Evolutionary conservation across 1,140 invertebrate species (phyloP).

Genomic region (Thaumatotibia leucotreta): DNA sequence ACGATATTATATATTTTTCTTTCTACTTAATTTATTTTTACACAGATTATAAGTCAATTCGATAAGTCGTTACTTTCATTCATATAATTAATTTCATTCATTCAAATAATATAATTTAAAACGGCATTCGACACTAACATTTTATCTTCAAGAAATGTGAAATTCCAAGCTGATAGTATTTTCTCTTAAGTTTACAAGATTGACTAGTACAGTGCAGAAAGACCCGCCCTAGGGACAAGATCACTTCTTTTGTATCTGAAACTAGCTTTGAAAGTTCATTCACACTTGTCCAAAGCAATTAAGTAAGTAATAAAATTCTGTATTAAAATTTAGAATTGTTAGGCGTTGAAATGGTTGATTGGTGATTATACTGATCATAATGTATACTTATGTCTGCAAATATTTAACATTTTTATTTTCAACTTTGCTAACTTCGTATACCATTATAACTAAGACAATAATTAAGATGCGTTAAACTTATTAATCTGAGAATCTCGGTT

Average conservation of each 20-base stretch:
- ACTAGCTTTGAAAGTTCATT: constrained; percentile 7
- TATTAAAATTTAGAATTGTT: neutral
- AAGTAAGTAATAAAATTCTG: neutral
- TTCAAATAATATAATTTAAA: no score
- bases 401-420: neutral
- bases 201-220: neutral
- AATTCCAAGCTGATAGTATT: neutral
- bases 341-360: neutral
- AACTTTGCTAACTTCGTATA: no score
- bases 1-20: no score
- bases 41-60: no score
- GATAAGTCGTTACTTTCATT: no score
- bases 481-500: no score
- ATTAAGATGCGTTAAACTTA: no score
- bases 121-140: neutral
- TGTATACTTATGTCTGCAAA: neutral
- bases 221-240: neutral
- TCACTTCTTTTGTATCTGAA: neutral
- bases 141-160: neutral
- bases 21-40: no score
- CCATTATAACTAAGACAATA: no score
- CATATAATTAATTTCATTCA: no score
- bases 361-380: neutral
- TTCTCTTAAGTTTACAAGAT: neutral
- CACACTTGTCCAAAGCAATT: neutral